Base-by-base conservation (phyloP, 2,113 vertebrate species). In the Centropus unirufus region DNA sequence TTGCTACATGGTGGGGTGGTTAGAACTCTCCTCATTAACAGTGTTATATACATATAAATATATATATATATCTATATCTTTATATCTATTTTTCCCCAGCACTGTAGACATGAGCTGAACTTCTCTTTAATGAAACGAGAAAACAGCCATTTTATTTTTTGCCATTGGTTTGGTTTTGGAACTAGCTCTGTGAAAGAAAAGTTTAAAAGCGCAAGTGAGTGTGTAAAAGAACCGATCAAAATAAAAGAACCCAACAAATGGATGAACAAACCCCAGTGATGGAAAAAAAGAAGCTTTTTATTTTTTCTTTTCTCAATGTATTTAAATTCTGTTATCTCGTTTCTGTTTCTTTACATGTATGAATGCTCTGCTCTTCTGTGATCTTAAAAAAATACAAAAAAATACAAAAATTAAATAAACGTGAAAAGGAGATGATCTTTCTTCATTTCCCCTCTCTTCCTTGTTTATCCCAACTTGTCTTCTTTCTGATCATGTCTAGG, bases 301-400 rank as follows among this genome's bases (percentile, higher is more conserved):
- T 83, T 94, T 98, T 98, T 98, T 97, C 92, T 96, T 98, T 98
- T 97, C 92, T 93, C 95, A 96, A 96, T 98, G 97, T 98, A 98
- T 98, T 98, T 98, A 98, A 98, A 97, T 98, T 98, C 97, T 97
- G 95, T 98, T 98, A 93, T 97, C 96, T 97, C 95, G 97, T 97
- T 98, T 98, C 97, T 98, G 97, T 98, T 98, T 97, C 95, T 98
- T 98, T 97, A 98, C 97, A 98, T 96, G 93, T 98, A 98, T 97
- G 98, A 98, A 98, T 98, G 98, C 98, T 98, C 97, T 98, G 97
- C 97, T 98, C 97, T 98, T 98, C 98, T 98, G 98, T 98, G 98
- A 98, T 97, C 98, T 98, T 97, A 97, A 98, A 98, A 98, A 97
- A 95, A 92, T 77, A 95, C 87, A 96, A 97, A 91, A 96, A 96